phyloP scores from a whole-genome alignment of 2,888 invertebrate species.

The Cactoblastis cactorum region DNA sequence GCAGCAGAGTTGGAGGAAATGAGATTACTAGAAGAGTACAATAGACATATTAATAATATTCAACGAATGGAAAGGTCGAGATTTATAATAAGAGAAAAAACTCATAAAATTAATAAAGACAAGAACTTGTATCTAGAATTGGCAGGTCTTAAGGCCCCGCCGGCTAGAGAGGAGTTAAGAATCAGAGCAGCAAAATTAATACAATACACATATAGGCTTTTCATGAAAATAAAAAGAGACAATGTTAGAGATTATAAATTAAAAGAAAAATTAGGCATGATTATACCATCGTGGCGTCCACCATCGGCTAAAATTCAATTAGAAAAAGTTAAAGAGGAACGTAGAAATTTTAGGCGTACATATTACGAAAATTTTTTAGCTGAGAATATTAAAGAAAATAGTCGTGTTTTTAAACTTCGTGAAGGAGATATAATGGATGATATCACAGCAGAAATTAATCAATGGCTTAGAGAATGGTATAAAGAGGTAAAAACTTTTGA shows the following conservation, averaged over 20 bases:
- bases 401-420: constrained; percentile 66
- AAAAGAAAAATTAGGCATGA: constrained; percentile 77
- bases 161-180: constrained; percentile 36
- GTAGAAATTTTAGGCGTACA: constrained; percentile 64
- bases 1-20: constrained; percentile 48
- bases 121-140: constrained; percentile 56
- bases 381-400: constrained; percentile 68
- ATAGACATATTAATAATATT: constrained; percentile 46
- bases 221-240: constrained; percentile 55
- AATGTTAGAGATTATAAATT: constrained; percentile 56
- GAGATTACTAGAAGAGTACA: constrained; percentile 44
- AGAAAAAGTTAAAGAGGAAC: constrained; percentile 61
- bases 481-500: constrained; percentile 80
- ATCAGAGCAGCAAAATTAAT: constrained; percentile 48
- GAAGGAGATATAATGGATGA: constrained; percentile 84
- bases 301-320: constrained; percentile 65
- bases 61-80: constrained; percentile 68
- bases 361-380: constrained; percentile 65
- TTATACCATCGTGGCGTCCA: constrained; percentile 69
- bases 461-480: constrained; percentile 86
- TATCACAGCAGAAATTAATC: constrained; percentile 86
- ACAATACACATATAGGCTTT: constrained; percentile 58
- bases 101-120: constrained; percentile 51
- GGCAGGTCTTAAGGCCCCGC: constrained; percentile 56
- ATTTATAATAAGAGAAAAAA: constrained; percentile 30